phyloP scores from a whole-genome alignment of 2,797 vertebrate genomes.

The Tinamus major region DNA sequence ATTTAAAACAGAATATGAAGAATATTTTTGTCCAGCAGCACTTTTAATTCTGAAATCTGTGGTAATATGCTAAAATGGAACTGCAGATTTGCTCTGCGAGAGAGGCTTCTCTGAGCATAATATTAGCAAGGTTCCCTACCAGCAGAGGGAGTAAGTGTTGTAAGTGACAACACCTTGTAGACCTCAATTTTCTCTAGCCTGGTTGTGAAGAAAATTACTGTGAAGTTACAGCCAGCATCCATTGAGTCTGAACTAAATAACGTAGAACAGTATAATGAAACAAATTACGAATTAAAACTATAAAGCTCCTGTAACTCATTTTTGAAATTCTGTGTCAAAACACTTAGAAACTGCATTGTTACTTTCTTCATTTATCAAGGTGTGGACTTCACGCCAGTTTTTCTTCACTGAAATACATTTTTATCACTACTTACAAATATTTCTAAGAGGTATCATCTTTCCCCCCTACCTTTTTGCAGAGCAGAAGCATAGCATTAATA shows the following conservation, averaged over 20 bases:
- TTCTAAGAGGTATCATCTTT: not conserved
- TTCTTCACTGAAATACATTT: not conserved
- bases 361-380: not conserved
- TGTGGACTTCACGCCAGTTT: not conserved
- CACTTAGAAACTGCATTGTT: not conserved
- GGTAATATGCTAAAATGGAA: not conserved
- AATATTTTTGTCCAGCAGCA: not conserved
- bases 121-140: constrained; percentile 17
- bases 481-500: not conserved
- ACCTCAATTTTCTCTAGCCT: not conserved
- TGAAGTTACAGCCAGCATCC: not conserved
- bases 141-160: constrained; percentile 52
- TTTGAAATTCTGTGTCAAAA: not conserved
- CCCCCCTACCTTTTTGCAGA: not conserved
- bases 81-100: not conserved
- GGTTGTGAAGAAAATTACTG: not conserved
- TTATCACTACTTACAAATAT: not conserved
- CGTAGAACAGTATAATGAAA: not conserved
- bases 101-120: not conserved
- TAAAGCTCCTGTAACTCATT: not conserved
- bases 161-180: not conserved
- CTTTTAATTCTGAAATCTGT: not conserved
- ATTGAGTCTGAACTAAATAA: not conserved
- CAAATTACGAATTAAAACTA: not conserved
- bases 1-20: not conserved